Evolutionary conservation across 2,888 invertebrate species (phyloP), one percentile per base, ranked within the genome.

Genomic region (Pilophorus perplexus): DNA sequence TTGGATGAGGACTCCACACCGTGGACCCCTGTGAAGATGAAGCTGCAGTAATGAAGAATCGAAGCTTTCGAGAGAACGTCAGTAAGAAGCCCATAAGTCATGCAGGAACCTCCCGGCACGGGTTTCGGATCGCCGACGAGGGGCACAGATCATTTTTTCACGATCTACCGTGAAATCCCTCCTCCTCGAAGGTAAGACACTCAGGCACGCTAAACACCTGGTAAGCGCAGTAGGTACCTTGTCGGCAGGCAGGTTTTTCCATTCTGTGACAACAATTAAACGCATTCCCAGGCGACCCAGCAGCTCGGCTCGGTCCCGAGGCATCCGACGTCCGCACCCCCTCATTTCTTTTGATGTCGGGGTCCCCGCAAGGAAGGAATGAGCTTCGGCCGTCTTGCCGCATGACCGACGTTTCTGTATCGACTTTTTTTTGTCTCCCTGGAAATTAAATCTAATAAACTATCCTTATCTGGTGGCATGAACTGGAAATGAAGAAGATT

Each of bases 181-280:
- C 16, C 4, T 22, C 22, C 5, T 14, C n/a, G 2, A 14, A 25
- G 52, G 52, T 52, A 28, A 52, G 52, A 52, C 52, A 28, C 52
- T 18, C 27, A 52, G 52, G 52, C 14, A 52, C 52, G 52, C 52
- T 52, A 52, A 52, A 52, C 52, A 52, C 52, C 52, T 28, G 52
- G 52, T 28, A 50, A 50, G 23, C 16, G 27, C 4, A 25, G 25
- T 8, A 18, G n/a, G 27, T 28, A 28, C 27, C 18, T 18, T 16
- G 28, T 16, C 27, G 28, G 52, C 28, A 5, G 28, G 14, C 27
- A 3, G 18, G 20, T 18, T 28, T 25, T 52, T n/a, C n/a, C 52
- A 25, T 48, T 23, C 52, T 52, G 52, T 14, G 52, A 52, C 52
- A 52, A 52, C 52, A 52, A 52, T 52, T 52, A 52, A 52, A 52